phyloP scores from a whole-genome alignment of 2,888 invertebrate genomes.

The Habroteleia sp. region DNA sequence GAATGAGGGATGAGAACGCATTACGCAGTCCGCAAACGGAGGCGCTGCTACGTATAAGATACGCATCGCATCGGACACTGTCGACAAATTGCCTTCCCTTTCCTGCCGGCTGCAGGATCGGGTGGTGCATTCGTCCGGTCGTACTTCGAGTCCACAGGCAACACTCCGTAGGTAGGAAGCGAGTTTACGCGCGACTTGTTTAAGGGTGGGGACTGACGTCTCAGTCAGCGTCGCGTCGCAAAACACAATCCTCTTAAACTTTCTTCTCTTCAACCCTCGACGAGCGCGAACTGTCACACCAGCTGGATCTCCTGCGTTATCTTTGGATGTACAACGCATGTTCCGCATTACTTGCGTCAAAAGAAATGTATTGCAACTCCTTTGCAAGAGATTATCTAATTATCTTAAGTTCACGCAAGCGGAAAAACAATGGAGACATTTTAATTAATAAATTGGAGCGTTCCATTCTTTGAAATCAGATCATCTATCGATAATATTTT shows the following conservation, averaged over 20 bases:
- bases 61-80: constrained; percentile 74
- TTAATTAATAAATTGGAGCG: constrained; percentile 1
- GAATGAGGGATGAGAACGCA: constrained; percentile 73
- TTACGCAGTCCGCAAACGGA: constrained; percentile 73
- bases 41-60: constrained; percentile 73
- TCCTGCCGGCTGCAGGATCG: constrained; percentile 60
- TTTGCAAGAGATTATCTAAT: constrained; percentile 23
- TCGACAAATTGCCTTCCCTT: constrained; percentile 76
- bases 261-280: constrained; percentile 58
- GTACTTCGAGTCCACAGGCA: constrained; percentile 56
- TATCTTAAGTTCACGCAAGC: neutral
- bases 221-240: constrained; percentile 69
- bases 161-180: constrained; percentile 62
- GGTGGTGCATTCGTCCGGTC: constrained; percentile 63
- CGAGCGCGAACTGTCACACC: constrained; percentile 32
- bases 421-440: neutral
- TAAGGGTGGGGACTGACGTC: constrained; percentile 74
- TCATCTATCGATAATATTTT: too few species aligned
- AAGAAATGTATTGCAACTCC: constrained; percentile 4
- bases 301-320: constrained; percentile 26
- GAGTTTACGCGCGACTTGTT: constrained; percentile 66
- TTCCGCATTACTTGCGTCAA: constrained; percentile 32
- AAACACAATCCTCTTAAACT: constrained; percentile 61
- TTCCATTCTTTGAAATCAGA: too few species aligned
- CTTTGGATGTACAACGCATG: constrained; percentile 34